phyloP scores from a whole-genome alignment of 2,113 vertebrate species.

The Dipodomys ordii region DNA sequence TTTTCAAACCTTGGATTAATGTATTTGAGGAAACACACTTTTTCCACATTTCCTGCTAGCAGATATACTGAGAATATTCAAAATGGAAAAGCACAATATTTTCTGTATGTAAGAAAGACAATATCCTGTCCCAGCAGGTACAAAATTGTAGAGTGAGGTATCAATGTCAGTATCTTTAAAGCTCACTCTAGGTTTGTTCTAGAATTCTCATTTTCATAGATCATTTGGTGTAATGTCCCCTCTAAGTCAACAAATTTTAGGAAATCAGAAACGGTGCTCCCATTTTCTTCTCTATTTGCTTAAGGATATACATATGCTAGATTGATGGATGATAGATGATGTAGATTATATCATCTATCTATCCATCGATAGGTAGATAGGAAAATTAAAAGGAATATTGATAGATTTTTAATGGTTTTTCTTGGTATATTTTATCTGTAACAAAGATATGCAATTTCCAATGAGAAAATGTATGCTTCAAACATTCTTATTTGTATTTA shows the following conservation, averaged over 20 bases:
- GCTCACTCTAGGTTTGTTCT: background rate
- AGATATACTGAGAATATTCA: background rate
- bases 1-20: conserved; percentile 26
- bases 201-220: conserved; percentile 37
- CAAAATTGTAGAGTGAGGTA: background rate
- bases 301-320: background rate
- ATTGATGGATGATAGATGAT: background rate
- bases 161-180: background rate
- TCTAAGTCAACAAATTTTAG: conserved; percentile 43
- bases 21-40: background rate
- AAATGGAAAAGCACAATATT: conserved; percentile 6
- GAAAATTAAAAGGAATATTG: background rate
- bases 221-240: background rate
- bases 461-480: background rate
- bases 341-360: background rate
- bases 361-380: background rate
- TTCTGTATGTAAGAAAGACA: background rate
- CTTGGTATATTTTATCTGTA: background rate
- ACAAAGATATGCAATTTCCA: background rate
- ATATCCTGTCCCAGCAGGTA: background rate
- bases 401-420: background rate
- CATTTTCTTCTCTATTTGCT: conserved; percentile 7
- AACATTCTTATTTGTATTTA: conserved; percentile 17
- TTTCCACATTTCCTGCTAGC: background rate
- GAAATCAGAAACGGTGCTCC: background rate